Base-by-base conservation (phyloP, 2,113 vertebrate genomes). In the Octodon degus region DNA sequence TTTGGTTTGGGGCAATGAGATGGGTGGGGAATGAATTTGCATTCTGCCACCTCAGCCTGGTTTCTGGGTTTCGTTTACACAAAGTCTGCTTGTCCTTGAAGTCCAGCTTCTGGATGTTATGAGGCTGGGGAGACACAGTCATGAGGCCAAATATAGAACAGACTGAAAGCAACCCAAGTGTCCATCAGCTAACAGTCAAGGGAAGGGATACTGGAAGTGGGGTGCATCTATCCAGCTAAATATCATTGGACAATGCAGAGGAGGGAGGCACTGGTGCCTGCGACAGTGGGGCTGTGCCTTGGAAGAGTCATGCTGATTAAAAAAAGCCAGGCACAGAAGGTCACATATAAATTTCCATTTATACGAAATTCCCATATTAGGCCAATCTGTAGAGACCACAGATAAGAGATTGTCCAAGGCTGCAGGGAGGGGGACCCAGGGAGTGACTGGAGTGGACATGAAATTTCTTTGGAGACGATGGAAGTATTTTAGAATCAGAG, bases 231-330 rank as follows among this genome's bases (percentile, higher is more conserved):
- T 4, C 0, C 10, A 5, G 8, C 0, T 37, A 34, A 20, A 6
- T 4, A 79, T 5, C 40, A 25, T 0, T 7, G 0, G 5, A 20
- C 25, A 16, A 27, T 4, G 5, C 32, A n/a, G 17, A 32, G 27
- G n/a, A 20, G 53, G 1, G 24, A n/a, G 14, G 62, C 3, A 1
- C 0, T 0, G 10, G 30, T 1, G 7, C 30, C 0, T 2, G 24
- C 12, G 4, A 2, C 7, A 3, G 11, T 25, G 5, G 0, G 32
- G 25, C 0, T 6, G 30, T 9, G 8, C 30, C 76, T 40, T 43
- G 22, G 9, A 58, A 84, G 24, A 58, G 32, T 32, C 1, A 16
- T 1, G 32, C 58, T 55, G 24, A 25, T 17, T 4, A 24, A 47
- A n/a, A 10, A 43, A 30, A 72, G 4, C 24, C 62, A 27, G 53